Evolutionary conservation across 1,140 invertebrate genomes (phyloP).

Genomic region (Aphaenogaster ashmeadi): DNA sequence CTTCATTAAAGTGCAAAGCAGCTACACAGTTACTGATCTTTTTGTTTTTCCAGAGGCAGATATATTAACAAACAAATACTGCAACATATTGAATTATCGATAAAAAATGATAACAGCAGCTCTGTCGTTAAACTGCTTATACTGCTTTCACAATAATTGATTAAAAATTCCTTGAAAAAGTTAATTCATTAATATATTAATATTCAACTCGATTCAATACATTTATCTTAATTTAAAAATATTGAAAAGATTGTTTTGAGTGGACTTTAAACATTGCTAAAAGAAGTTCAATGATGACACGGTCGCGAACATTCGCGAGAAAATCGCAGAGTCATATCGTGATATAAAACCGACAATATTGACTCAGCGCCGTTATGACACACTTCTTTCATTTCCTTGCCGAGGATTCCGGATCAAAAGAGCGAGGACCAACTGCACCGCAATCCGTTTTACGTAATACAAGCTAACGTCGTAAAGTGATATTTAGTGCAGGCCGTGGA

Average conservation of each 20-base stretch:
- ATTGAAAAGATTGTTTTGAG: neutral
- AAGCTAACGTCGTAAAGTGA: conserved; percentile 52
- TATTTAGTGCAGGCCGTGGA: conserved; percentile 55
- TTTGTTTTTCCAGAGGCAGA: neutral
- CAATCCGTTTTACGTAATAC: conserved; percentile 62
- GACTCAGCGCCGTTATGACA: neutral
- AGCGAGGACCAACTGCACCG: conserved; percentile 7
- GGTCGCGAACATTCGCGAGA: neutral
- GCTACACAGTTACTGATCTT: neutral
- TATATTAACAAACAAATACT: neutral
- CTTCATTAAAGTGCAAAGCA: conserved; percentile 44
- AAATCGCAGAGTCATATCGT: neutral
- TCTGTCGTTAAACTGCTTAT: neutral
- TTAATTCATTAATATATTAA: neutral
- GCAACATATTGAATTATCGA: neutral
- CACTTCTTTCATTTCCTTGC: conserved; percentile 23
- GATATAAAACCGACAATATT: conserved; percentile 5
- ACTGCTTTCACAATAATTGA: neutral
- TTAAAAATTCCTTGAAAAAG: neutral
- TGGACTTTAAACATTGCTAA: neutral
- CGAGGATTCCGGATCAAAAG: conserved; percentile 29
- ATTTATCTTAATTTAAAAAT: neutral
- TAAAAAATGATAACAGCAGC: neutral
- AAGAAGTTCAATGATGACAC: neutral
- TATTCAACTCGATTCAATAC: neutral